phyloP scores from a whole-genome alignment of 2,797 vertebrate species.

The Meda fulgida region DNA sequence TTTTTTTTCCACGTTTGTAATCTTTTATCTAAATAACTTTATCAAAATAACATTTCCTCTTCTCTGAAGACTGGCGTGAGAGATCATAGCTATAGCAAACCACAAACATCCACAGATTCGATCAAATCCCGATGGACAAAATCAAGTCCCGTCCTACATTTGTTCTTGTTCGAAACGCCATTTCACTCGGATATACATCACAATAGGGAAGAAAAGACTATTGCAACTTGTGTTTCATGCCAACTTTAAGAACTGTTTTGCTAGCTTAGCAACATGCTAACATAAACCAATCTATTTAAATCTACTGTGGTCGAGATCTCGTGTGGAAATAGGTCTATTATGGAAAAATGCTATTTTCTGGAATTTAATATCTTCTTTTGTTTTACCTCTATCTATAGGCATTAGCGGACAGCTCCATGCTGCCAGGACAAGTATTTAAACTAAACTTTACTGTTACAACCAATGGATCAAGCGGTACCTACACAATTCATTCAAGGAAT shows the following conservation, averaged over 20 bases:
- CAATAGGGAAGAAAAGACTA: neutral
- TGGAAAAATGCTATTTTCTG: neutral
- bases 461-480: constrained; percentile 62
- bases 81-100: too few relatives aligned
- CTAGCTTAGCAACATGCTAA: neutral
- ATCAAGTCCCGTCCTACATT: neutral
- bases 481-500: constrained; percentile 66
- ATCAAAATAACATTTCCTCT: too few relatives aligned
- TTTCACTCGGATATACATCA: neutral
- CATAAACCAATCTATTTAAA: neutral
- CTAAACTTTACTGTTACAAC: constrained; percentile 72
- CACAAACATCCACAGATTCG: too few relatives aligned
- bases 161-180: neutral
- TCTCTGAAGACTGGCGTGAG: neutral
- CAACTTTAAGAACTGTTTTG: neutral
- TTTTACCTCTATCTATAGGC: constrained; percentile 61
- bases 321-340: neutral
- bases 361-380: neutral
- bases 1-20: too few relatives aligned
- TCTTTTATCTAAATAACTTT: too few relatives aligned
- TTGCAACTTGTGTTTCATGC: neutral
- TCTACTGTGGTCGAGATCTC: neutral
- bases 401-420: constrained; percentile 63
- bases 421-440: constrained; percentile 67
- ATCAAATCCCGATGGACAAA: too few relatives aligned